Evolutionary conservation across 2,888 invertebrate species (phyloP), one percentile per base, ranked within the genome.

Genomic region (Eupithecia subfuscata): DNA sequence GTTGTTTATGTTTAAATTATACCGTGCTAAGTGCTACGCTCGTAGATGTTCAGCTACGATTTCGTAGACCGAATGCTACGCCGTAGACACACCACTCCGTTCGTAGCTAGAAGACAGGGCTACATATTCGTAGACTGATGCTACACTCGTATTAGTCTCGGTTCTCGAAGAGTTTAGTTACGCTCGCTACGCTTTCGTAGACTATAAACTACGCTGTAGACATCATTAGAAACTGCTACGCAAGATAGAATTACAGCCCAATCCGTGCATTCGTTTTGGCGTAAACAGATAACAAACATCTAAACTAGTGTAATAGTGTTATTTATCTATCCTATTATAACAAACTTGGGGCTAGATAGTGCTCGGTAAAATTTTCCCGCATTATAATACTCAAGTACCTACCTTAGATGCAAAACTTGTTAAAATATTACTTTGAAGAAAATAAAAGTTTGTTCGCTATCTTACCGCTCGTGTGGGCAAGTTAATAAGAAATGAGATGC

Each of bases 401-500:
- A 56, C 25, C 22, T 60, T 56, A 22, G 22, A 22, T 60, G 60
- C 25, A 60, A 14, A 60, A 60, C 60, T 60, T 56, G 5, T 56
- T 56, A 56, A 52, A 56, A 56, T 56, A 56, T 56, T 22, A 67
- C n/a, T 12, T 40, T 40, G 40, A 37, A 64, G 65, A 67, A 67
- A 67, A 67, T 37, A 67, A 67, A 69, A 69, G 37, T 67, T 67
- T n/a, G 18, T 18, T 4, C 64, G 64, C 34, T 18, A 64, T 64
- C 64, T 64, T 18, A 34, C 34, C 22, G 22, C 25, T 60, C 65
- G 40, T 40, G 65, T 40, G 65, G 40, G 65, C 40, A 67, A 67
- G 65, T 37, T 67, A 64, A 67, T 67, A 67, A 67, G 65, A 67
- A 37, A 67, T 67, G 40, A 34, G 37, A 67, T 11, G 65, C 65